phyloP scores from a whole-genome alignment of 1,140 invertebrate genomes.

The Drosophila saltans region DNA sequence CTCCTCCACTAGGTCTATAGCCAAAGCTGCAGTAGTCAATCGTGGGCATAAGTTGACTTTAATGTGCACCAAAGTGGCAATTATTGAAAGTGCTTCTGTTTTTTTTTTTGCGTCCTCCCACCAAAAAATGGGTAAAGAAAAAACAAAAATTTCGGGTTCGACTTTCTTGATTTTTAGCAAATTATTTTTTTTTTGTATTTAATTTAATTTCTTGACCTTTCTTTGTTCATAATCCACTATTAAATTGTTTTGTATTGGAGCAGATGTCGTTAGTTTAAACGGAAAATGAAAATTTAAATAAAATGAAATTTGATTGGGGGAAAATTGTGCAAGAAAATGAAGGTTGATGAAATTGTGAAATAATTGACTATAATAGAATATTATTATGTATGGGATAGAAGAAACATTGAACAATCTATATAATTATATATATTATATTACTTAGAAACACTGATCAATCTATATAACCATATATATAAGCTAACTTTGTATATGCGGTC shows the following conservation, averaged over 20 bases:
- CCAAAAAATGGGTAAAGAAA: conserved; percentile 23
- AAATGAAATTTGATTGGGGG: not conserved
- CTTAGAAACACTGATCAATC: no score
- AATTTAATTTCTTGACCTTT: conserved; percentile 49
- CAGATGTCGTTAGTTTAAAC: not conserved
- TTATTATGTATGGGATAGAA: no score
- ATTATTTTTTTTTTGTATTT: conserved; percentile 69
- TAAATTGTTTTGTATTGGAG: not conserved
- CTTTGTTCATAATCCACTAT: not conserved
- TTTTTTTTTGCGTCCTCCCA: conserved; percentile 8
- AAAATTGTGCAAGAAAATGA: not conserved
- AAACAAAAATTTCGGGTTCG: conserved; percentile 55
- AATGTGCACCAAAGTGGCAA: conserved; percentile 79
- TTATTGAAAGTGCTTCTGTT: conserved; percentile 72
- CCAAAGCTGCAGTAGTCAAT: conserved; percentile 68
- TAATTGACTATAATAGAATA: no score
- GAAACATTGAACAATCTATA: no score
- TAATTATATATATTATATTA: no score
- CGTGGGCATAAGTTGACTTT: conserved; percentile 74
- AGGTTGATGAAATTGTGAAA: no score
- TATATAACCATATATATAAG: no score
- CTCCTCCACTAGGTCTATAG: conserved; percentile 20
- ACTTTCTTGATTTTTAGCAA: conserved; percentile 63
- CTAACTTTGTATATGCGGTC: no score
- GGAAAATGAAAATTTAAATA: conserved; percentile 1